Evolutionary conservation across 2,113 vertebrate genomes (phyloP).

Genomic region (Oceanodroma tethys): DNA sequence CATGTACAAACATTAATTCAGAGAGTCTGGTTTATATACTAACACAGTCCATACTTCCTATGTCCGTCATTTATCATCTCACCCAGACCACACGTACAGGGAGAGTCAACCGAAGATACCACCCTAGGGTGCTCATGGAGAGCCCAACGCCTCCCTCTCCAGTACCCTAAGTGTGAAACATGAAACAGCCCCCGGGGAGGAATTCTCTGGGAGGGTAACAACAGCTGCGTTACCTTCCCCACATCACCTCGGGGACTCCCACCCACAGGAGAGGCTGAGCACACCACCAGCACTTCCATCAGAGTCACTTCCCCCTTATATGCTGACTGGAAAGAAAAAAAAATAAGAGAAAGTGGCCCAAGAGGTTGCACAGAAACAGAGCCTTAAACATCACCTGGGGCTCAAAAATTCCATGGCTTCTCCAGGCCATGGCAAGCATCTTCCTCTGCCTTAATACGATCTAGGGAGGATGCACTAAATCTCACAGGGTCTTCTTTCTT

Average conservation of each 20-base stretch:
- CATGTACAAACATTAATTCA: not conserved
- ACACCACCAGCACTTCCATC: not conserved
- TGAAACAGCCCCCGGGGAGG: fast-evolving
- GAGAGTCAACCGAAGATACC: not conserved
- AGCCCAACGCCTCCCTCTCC: not conserved
- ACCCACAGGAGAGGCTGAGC: not conserved
- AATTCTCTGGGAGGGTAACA: not conserved
- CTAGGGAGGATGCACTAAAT: not conserved
- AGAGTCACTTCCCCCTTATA: not conserved
- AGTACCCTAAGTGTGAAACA: not conserved
- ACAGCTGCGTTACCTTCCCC: not conserved
- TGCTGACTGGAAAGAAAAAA: not conserved
- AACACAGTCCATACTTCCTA: not conserved
- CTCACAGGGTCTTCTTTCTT: not conserved
- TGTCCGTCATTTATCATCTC: not conserved
- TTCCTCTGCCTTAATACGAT: not conserved
- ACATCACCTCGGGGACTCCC: not conserved
- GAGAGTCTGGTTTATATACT: not conserved
- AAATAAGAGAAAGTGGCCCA: not conserved
- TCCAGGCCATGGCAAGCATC: not conserved
- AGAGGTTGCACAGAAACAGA: not conserved
- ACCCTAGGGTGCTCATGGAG: not conserved
- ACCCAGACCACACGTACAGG: fast-evolving
- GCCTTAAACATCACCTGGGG: not conserved
- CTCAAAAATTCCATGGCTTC: not conserved